Base-by-base conservation (phyloP, 2,113 vertebrate genomes). In the Bubo scandiacus region DNA sequence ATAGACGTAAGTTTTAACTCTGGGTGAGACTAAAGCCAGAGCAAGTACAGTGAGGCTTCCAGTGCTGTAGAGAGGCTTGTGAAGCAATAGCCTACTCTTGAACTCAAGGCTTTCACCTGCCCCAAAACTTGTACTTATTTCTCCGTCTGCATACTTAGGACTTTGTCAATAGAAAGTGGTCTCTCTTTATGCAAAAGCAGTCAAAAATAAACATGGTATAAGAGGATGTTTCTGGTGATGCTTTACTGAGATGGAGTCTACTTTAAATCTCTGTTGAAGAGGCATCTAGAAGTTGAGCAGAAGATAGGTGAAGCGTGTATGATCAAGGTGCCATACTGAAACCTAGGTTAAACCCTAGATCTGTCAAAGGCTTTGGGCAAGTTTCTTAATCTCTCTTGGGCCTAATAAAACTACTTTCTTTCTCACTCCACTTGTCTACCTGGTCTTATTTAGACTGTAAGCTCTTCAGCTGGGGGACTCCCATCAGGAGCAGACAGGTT, bases 361-460 rank as follows among this genome's bases (percentile, higher is more conserved):
- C 66, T 89, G 11, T 81, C 84, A 92, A 72, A 95, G 91, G 58
- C 43, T 81, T 87, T 92, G 61, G 74, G 95, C 81, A 73, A 90
- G n/a, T 70, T 70, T 92, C 66, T 79, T 94, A 80, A 90, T 95
- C 58, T 90, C 57, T 90, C 32, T 19, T 75, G 58, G 42, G 45
- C 71, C 74, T 82, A 90, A 85, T 82, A 95, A 85, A 92, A 94
- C 38, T 59, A 87, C 77, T 84, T 88, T 78, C 42, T 22, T 95
- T 81, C 81, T 97, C 62, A 96, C 74, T 90, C 66, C 92, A 59
- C 91, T 97, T 90, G 88, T 84, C 92, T 94, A 22, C 88, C 86
- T 96, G 57, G 65, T 96, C 61, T 93, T 83, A 91, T 79, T 91
- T 89, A 94, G 49, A 45, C 54, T 81, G 38, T 89, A 68, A 91